Percentiles rank a stretch among this genome's conserved stretches.
Conservation (phyloP, 2,888 invertebrate species). For the Nomada ferruginata region DNA sequence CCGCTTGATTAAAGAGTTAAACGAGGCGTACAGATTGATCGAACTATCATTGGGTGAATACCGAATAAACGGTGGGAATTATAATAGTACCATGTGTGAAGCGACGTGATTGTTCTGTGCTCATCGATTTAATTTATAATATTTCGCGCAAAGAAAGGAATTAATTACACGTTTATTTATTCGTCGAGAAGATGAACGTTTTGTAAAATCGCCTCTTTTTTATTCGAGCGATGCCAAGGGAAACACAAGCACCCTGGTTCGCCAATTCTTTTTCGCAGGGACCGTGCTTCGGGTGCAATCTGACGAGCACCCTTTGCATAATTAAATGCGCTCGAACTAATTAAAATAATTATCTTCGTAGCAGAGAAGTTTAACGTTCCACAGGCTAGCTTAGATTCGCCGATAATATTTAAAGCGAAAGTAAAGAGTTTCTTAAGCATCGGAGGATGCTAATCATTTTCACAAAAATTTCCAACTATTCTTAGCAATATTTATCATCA, state of each 20-base stretch:
- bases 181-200: too few species aligned
- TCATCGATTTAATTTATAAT: too few species aligned
- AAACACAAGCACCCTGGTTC: not conserved
- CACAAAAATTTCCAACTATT: too few species aligned
- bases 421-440: not conserved
- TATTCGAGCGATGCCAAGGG: not conserved
- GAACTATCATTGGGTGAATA: not conserved
- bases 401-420: not conserved
- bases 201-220: not conserved
- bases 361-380: not conserved
- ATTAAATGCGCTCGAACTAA: conserved; percentile 37
- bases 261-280: not conserved
- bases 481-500: too few species aligned
- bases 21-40: conserved; percentile 18
- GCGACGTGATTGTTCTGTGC: too few species aligned
- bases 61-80: not conserved
- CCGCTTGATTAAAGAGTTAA: conserved; percentile 5
- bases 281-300: conserved; percentile 29
- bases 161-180: too few species aligned
- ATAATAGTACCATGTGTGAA: not conserved
- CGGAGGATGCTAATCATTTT: not conserved
- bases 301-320: conserved; percentile 16
- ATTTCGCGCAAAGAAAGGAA: too few species aligned
- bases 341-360: conserved; percentile 42
- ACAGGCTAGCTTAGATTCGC: not conserved